Evolutionary conservation across 2,888 invertebrate species (phyloP).

Genomic region (Neoitamus cyanurus): DNA sequence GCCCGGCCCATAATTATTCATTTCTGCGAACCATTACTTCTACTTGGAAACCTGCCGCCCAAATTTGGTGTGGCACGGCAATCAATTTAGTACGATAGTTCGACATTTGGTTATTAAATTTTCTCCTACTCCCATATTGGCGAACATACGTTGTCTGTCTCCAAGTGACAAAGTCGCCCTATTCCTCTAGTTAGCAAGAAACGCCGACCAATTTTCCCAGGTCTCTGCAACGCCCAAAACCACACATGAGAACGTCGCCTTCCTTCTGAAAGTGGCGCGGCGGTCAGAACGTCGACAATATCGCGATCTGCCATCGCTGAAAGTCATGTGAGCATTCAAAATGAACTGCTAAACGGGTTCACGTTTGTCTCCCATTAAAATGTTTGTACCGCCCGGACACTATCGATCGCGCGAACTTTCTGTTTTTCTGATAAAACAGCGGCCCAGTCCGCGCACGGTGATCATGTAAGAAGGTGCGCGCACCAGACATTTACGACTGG

Average conservation of each 20-base stretch:
- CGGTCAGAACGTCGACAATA: background rate
- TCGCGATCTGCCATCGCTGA: background rate
- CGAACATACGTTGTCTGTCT: background rate
- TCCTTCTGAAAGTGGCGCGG: background rate
- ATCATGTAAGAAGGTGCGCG: background rate
- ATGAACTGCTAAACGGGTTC: constrained; percentile 14
- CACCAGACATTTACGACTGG: background rate
- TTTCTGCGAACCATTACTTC: background rate
- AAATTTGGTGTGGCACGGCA: background rate
- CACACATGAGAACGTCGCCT: background rate
- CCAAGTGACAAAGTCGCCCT: background rate
- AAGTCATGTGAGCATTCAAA: constrained; percentile 3
- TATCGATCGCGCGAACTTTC: constrained; percentile 27
- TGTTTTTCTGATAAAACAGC: background rate
- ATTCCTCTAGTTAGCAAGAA: background rate
- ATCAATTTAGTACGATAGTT: background rate
- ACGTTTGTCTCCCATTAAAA: constrained; percentile 13
- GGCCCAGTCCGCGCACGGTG: background rate
- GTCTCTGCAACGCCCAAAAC: background rate
- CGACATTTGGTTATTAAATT: background rate
- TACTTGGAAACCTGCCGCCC: background rate
- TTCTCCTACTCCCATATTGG: background rate
- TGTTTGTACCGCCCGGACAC: constrained; percentile 29
- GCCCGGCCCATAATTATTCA: background rate
- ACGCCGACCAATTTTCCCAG: background rate